A percentile compares a stretch with the other conserved stretches of the same genome.
phyloP scores from a whole-genome alignment of 1,140 invertebrate species.

The Halesus radiatus region DNA sequence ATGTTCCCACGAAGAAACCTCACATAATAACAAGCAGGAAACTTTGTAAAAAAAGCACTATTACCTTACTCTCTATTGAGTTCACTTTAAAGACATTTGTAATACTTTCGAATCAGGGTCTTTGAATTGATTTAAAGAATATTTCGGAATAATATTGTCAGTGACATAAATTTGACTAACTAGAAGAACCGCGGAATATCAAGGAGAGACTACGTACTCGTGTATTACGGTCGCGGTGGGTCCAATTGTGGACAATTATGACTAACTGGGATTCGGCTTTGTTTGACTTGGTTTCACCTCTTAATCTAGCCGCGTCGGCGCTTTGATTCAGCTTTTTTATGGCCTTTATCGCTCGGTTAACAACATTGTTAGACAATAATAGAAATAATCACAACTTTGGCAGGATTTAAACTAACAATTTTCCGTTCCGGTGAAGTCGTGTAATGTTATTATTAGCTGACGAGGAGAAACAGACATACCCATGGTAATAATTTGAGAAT shows the following conservation, averaged over 20 bases:
- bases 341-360: conserved; percentile 23
- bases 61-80: no score
- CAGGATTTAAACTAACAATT: conserved; percentile 22
- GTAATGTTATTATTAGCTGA: no score
- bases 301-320: conserved; percentile 14
- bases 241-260: not conserved
- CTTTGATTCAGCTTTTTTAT: not conserved
- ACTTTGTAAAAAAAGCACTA: no score
- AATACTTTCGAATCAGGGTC: no score
- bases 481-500: no score
- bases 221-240: not conserved
- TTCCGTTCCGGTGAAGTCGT: not conserved
- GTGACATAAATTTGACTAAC: conserved; percentile 2
- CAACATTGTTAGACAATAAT: conserved; percentile 17
- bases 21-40: no score
- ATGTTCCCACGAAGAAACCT: not conserved
- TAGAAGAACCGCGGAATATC: not conserved
- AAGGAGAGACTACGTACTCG: not conserved
- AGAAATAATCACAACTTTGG: conserved; percentile 27
- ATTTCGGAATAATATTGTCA: not conserved
- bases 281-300: conserved; percentile 39
- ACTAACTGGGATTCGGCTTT: conserved; percentile 14
- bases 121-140: no score
- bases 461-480: no score
- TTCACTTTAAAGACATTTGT: no score